Evolutionary conservation across 2,888 invertebrate species (phyloP).

Genomic region (Periphyllus acericola): DNA sequence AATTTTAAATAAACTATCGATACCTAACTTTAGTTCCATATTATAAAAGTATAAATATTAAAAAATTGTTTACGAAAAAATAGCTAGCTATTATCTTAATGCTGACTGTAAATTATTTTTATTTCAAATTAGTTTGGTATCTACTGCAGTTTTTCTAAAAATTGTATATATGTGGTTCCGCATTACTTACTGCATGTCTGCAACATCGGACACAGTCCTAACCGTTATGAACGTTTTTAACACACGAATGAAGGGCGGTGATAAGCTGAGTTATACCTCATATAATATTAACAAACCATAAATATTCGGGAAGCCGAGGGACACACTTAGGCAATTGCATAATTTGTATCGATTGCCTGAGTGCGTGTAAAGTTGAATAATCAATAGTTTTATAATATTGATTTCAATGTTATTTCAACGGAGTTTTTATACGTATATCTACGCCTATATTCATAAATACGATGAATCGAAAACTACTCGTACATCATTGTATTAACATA

Average conservation of each 20-base stretch:
- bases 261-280: background rate
- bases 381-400: background rate
- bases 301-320: background rate
- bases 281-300: background rate
- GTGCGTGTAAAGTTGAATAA: background rate
- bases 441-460: background rate
- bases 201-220: background rate
- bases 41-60: too few species aligned
- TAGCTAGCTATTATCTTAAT: too few species aligned
- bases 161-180: background rate
- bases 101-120: too few species aligned
- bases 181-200: constrained; percentile 6
- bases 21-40: too few species aligned
- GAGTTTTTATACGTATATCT: background rate
- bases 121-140: too few species aligned
- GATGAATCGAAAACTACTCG: background rate
- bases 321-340: background rate
- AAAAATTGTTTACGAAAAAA: too few species aligned
- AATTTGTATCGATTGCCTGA: background rate
- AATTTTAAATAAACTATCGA: too few species aligned
- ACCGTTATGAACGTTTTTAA: constrained; percentile 6
- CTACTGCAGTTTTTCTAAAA: too few species aligned
- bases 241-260: background rate
- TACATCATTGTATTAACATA: background rate
- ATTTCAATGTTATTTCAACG: background rate